These are phyloP conservation scores for Umimayanthus chanpuru DNA, from an alignment of 92 coral and sea anemone genomes.

Conservation along the genomic window DNA sequence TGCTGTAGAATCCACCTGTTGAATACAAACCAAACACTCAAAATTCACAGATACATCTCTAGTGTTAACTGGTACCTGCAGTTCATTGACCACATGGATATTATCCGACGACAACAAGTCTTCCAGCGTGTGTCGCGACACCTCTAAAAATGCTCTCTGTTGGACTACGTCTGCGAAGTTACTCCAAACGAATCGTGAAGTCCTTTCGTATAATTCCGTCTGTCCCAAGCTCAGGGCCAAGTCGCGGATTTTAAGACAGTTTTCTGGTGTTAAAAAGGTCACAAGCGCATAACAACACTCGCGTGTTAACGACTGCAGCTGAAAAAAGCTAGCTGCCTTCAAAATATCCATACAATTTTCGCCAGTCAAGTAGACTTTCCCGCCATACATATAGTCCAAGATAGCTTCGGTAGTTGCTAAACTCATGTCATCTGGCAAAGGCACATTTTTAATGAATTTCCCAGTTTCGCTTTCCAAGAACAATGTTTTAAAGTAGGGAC, in stretches of 20 bases:
- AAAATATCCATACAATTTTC: conserved; percentile 74
- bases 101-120: conserved; percentile 62
- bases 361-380: conserved; percentile 56
- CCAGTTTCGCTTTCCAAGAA: conserved; percentile 77
- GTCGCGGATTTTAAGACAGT: conserved; percentile 64
- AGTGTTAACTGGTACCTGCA: conserved; percentile 63
- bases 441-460: conserved; percentile 69
- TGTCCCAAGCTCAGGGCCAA: conserved; percentile 64
- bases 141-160: conserved; percentile 61
- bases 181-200: conserved; percentile 65
- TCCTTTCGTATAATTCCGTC: conserved; percentile 61
- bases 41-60: background rate
- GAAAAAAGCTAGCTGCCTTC: conserved; percentile 69
- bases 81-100: conserved; percentile 64
- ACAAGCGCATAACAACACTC: conserved; percentile 75
- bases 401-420: conserved; percentile 60
- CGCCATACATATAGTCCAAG: conserved; percentile 81
- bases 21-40: background rate
- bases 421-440: conserved; percentile 57
- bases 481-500: conserved; percentile 87
- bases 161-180: conserved; percentile 62
- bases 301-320: conserved; percentile 65
- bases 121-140: conserved; percentile 62
- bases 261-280: conserved; percentile 72
- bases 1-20: background rate